A percentile compares a stretch with the other conserved stretches of the same genome.
These are phyloP conservation scores for Blastobasis adustella DNA, from an alignment of 2,888 invertebrate genomes.

Conservation along the genomic window DNA sequence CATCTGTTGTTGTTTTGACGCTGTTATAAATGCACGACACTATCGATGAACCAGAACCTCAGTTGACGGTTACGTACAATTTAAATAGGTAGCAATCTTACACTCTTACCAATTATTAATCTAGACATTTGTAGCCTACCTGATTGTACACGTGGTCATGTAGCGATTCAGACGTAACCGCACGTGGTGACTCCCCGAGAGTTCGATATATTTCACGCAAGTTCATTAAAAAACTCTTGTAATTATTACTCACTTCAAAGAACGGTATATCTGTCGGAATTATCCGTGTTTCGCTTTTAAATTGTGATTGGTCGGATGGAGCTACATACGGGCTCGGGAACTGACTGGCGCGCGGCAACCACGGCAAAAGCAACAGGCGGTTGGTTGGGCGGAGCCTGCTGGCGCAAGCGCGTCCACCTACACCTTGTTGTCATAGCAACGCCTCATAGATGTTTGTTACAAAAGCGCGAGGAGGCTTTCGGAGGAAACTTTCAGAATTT, in stretches of 20 bases:
- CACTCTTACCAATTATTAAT: too few species aligned
- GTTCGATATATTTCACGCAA: slow-evolving; percentile 29
- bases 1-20: too few species aligned
- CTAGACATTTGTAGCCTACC: slow-evolving; percentile 25
- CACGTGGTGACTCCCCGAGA: slow-evolving; percentile 31
- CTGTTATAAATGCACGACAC: too few species aligned
- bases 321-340: slow-evolving; percentile 34
- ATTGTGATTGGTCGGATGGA: slow-evolving; percentile 29
- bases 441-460: slow-evolving; percentile 66
- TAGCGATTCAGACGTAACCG: slow-evolving; percentile 40
- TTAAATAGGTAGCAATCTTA: too few species aligned
- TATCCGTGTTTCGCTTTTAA: not conserved
- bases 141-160: slow-evolving; percentile 51
- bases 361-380: slow-evolving; percentile 65
- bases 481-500: slow-evolving; percentile 35
- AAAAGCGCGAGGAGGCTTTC: slow-evolving; percentile 30
- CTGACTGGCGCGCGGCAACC: slow-evolving; percentile 53
- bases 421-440: slow-evolving; percentile 60
- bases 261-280: slow-evolving; percentile 7
- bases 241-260: slow-evolving; percentile 18
- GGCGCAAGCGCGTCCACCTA: slow-evolving; percentile 52
- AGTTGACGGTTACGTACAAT: too few species aligned
- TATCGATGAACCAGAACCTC: too few species aligned
- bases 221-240: slow-evolving; percentile 25
- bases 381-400: slow-evolving; percentile 47